These are phyloP conservation scores for Ormia ochracea DNA, from an alignment of 2,888 invertebrate species.

Conservation along the genomic window DNA sequence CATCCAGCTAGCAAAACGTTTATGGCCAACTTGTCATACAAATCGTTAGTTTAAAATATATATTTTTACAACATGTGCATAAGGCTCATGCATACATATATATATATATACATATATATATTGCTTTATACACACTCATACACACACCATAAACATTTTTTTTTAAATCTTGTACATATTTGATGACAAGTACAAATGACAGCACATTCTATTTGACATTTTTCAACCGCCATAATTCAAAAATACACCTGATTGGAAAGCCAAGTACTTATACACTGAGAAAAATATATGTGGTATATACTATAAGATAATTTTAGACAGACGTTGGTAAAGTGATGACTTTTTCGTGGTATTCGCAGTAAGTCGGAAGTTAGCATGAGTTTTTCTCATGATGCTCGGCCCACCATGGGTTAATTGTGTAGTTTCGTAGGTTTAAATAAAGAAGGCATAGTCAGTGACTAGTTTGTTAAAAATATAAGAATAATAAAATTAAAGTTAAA, in stretches of 20 bases:
- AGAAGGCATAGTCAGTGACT: too few relatives aligned
- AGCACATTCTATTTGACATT: conserved; percentile 62
- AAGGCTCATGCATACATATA: not conserved
- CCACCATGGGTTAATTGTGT: too few relatives aligned
- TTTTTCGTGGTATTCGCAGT: too few relatives aligned
- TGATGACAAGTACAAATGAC: conserved; percentile 65
- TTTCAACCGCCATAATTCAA: conserved; percentile 59
- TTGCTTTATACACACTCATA: not conserved
- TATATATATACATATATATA: not conserved
- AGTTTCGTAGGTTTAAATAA: too few relatives aligned
- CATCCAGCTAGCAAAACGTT: conserved; percentile 48
- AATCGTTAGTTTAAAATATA: conserved; percentile 54
- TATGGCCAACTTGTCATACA: conserved; percentile 62
- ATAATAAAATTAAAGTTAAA: too few relatives aligned
- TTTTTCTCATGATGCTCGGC: too few relatives aligned
- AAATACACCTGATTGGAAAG: conserved; percentile 46
- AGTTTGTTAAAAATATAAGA: too few relatives aligned
- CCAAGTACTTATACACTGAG: conserved; percentile 6
- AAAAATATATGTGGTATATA: not conserved
- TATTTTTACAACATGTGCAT: too few relatives aligned
- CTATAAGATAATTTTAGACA: not conserved
- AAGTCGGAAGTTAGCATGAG: too few relatives aligned
- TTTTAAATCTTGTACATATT: conserved; percentile 58
- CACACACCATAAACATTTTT: not conserved
- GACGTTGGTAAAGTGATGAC: too few relatives aligned